Percentiles rank a stretch among this genome's conserved stretches.
Evolutionary conservation across 2,888 invertebrate species (phyloP).

Genomic region (Stramonita haemastoma): DNA sequence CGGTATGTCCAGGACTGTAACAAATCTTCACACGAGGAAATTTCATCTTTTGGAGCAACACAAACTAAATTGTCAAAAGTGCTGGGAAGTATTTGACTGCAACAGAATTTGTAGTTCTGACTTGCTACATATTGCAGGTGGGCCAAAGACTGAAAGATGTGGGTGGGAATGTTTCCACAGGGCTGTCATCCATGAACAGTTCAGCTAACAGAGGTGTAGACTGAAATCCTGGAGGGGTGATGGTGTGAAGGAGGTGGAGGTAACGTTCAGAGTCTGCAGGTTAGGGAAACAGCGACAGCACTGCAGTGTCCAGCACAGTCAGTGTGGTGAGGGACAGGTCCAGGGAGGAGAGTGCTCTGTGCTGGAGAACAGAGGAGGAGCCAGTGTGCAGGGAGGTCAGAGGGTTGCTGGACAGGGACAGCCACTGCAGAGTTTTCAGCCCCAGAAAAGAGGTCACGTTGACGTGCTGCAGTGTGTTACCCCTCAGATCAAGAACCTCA

Average conservation of each 20-base stretch:
- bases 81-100: background rate
- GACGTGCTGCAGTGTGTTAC: background rate
- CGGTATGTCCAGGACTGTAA: background rate
- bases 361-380: no score
- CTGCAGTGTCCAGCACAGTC: no score
- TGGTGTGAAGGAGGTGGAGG: background rate
- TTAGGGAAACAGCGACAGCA: no score
- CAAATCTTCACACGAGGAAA: background rate
- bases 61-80: background rate
- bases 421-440: background rate
- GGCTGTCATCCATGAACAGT: background rate
- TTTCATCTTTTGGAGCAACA: background rate
- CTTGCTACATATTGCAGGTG: background rate
- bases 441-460: background rate
- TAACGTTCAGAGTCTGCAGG: no score
- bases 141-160: background rate
- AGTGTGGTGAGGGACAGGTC: no score
- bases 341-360: no score
- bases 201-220: background rate
- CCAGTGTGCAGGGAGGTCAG: background rate
- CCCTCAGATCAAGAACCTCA: no score
- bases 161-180: background rate
- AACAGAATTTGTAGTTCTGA: background rate
- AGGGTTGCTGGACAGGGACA: background rate
- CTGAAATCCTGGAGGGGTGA: background rate